Evolutionary conservation across 2,888 invertebrate genomes (phyloP), one percentile per base, ranked within the genome.

Genomic region (Candidula unifasciata): DNA sequence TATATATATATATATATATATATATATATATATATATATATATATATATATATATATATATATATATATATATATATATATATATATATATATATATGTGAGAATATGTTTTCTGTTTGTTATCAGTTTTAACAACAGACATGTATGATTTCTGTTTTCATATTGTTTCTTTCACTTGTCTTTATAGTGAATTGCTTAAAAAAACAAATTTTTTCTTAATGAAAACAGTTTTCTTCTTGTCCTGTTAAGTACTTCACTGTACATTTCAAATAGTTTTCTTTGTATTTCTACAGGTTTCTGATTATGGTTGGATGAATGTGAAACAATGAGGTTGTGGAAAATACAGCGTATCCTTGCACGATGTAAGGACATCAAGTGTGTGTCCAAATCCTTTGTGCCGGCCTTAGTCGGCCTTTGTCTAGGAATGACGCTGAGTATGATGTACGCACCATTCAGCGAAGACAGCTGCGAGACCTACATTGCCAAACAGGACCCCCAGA

Each of bases 381-480:
- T 81, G 44, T 84, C 74, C 18, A 84, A 82, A 64, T 86, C 89
- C 16, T 85, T 90, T 33, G 78, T 91, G 37, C 91, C 92, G 13
- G 88, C 92, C 21, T 71, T 93, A 66, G 89, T 93, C 52, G 93
- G 93, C 21, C 84, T 93, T 37, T 92, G 92, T 84, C 85, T 93
- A 16, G 93, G 93, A 21, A 90, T 93, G 37, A 90, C 92, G 0
- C 86, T 93, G 18, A 92, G 92, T 83, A 89, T 93, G 87, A 91
- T 93, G 87, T 86, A 91, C 68, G 91, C 91, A 6, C 93, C 93
- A 5, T 91, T 93, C 87, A 85, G 93, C 21, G 93, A 93, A 16
- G 92, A 93, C 82, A 89, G 89, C 60, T 92, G 92, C 86, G 90
- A 91, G 78, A 86, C 88, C 16, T 84, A 76, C 71, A 82, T 87